These are phyloP conservation scores for Hydrotaea cyrtoneurina DNA, from an alignment of 2,888 invertebrate species.

Conservation along the genomic window DNA sequence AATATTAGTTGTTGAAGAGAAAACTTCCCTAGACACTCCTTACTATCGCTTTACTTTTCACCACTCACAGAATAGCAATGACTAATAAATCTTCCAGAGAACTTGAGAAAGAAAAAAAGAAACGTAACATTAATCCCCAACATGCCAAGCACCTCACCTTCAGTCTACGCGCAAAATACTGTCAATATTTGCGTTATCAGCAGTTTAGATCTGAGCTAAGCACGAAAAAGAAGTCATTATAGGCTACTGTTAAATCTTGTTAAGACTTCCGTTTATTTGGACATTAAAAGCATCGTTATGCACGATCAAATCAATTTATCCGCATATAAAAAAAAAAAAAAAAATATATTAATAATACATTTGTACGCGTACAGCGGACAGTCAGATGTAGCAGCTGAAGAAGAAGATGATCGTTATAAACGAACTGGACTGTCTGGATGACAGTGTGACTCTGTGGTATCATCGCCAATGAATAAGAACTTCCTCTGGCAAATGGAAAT, in stretches of 20 bases:
- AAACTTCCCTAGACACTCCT: too few relatives aligned
- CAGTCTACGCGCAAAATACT: not conserved
- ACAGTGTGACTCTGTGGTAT: not conserved
- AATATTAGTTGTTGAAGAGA: too few relatives aligned
- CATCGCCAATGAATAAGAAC: not conserved
- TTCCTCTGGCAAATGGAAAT: slow-evolving; percentile 15
- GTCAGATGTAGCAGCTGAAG: not conserved
- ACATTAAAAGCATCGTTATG: slow-evolving; percentile 57
- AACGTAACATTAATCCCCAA: not conserved
- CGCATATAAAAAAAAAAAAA: too few relatives aligned
- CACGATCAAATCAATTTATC: slow-evolving; percentile 65
- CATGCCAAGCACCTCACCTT: not conserved
- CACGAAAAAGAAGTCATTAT: slow-evolving; percentile 39
- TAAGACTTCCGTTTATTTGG: slow-evolving; percentile 64
- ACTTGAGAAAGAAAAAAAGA: too few relatives aligned
- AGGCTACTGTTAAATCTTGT: slow-evolving; percentile 60
- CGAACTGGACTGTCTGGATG: not conserved
- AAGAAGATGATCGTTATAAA: not conserved
- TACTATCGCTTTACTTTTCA: too few relatives aligned
- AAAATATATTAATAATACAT: slow-evolving; percentile 30
- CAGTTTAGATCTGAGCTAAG: slow-evolving; percentile 13
- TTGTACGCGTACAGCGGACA: not conserved
- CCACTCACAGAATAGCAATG: too few relatives aligned
- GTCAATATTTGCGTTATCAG: slow-evolving; percentile 9
- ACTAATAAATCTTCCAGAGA: too few relatives aligned